phyloP scores from a whole-genome alignment of 2,113 vertebrate species.

The Gallinago paraguaiae region DNA sequence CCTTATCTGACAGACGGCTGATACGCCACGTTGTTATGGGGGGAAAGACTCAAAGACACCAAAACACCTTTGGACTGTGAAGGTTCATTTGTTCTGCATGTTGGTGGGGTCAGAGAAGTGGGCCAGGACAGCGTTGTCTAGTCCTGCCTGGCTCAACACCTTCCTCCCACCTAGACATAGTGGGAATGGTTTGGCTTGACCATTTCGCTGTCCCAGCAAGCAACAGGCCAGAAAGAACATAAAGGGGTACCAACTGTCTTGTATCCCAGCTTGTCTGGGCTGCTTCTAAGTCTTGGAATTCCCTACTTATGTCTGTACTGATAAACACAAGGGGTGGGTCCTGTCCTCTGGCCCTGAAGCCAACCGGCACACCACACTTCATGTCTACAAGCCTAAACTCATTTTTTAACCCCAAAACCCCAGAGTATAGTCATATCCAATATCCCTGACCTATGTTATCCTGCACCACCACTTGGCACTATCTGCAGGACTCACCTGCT shows the following conservation, averaged over 20 bases:
- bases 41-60: neutral
- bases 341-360: neutral
- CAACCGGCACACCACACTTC: neutral
- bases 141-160: neutral
- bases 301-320: neutral
- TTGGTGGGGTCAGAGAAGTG: neutral
- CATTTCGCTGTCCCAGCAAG: neutral
- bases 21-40: accelerated
- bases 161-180: accelerated
- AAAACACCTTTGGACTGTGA: neutral
- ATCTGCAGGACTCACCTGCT: neutral
- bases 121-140: neutral
- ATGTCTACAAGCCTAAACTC: neutral
- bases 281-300: neutral
- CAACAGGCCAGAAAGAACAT: no score
- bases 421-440: neutral
- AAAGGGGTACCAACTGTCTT: neutral
- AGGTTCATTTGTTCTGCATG: neutral
- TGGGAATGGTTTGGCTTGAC: neutral
- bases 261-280: neutral
- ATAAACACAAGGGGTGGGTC: neutral
- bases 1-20: neutral
- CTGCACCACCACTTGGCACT: neutral
- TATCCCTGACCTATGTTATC: no score
- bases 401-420: accelerated